Evolutionary conservation across 2,113 vertebrate genomes (phyloP), one percentile per base, ranked within the genome.

Genomic region (Martes martes): DNA sequence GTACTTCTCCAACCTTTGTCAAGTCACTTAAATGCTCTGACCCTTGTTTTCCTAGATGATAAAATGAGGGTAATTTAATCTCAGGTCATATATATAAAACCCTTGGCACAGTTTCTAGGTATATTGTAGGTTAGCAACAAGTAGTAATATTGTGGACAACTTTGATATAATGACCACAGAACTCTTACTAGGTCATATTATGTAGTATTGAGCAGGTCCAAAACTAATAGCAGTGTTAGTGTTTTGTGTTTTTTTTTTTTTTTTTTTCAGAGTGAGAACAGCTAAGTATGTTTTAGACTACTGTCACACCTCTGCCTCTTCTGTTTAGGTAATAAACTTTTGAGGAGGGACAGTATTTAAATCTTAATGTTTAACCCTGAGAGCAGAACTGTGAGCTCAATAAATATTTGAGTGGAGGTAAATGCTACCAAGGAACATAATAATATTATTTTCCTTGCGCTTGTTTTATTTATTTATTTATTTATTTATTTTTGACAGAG

Each of bases 281-380:
- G 33, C 67, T 36, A 69, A 8, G 16, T 69, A 14, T 92, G 16
- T 76, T 90, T 97, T 59, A 91, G 19, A 78, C 26, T 92, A 1
- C 23, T 93, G 21, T 71, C 57, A 92, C 4, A 86, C 11, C 21
- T 96, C 21, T 71, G 45, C 47, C 50, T 91, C 50, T 80, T 92
- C 73, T 97, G 45, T 94, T 89, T 90, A 86, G 74, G 15, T 93
- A 87, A 61, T 96, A 74, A 95, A 90, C 19, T 61, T 91, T 87
- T 52, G 52, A 85, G 31, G 24, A 91, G 42, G 55, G 69, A 52
- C 19, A 67, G 59, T 39, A 91, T 91, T 88, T 96, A 86, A 96
- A 57, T 36, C 85, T 91, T 55, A 82, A 24, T 81, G 42, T 90
- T 96, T 89, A 96, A 78, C 10, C 55, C 86, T 93, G 63, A 88